Conservation (phyloP, 2,888 invertebrate species). For the Pyralis farinalis region DNA sequence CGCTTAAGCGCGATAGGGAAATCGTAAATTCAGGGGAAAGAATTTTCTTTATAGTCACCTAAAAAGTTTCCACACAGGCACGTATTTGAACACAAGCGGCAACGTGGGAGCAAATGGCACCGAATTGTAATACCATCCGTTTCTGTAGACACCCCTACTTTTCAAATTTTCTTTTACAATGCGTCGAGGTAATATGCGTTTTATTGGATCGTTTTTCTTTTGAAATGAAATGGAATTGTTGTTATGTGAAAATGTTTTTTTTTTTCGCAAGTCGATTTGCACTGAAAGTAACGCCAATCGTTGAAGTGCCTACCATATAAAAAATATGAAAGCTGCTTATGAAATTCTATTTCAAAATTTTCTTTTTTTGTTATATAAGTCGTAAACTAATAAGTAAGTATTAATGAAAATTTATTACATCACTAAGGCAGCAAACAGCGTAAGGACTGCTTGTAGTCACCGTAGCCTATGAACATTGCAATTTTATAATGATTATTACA, state of each 20-base stretch:
- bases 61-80: conserved; percentile 63
- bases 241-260: conserved; percentile 40
- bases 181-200: conserved; percentile 63
- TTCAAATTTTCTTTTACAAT: conserved; percentile 66
- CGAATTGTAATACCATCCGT: conserved; percentile 64
- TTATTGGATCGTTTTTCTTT: conserved; percentile 64
- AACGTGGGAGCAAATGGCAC: conserved; percentile 57
- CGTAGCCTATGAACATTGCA: too few species aligned
- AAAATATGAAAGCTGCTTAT: too few species aligned
- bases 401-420: too few species aligned
- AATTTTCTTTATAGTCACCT: conserved; percentile 70
- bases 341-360: too few species aligned
- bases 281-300: conserved; percentile 1
- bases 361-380: too few species aligned
- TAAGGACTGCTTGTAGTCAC: too few species aligned
- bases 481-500: too few species aligned
- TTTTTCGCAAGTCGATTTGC: conserved; percentile 20
- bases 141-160: conserved; percentile 56
- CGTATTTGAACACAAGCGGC: conserved; percentile 54
- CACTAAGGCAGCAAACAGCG: too few species aligned
- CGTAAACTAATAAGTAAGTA: too few species aligned
- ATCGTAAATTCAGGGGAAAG: conserved; percentile 69
- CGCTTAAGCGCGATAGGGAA: conserved; percentile 73
- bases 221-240: conserved; percentile 55
- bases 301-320: conserved; percentile 3